Base-by-base conservation (phyloP, 2,888 invertebrate genomes). In the Gerosis bhagava region DNA sequence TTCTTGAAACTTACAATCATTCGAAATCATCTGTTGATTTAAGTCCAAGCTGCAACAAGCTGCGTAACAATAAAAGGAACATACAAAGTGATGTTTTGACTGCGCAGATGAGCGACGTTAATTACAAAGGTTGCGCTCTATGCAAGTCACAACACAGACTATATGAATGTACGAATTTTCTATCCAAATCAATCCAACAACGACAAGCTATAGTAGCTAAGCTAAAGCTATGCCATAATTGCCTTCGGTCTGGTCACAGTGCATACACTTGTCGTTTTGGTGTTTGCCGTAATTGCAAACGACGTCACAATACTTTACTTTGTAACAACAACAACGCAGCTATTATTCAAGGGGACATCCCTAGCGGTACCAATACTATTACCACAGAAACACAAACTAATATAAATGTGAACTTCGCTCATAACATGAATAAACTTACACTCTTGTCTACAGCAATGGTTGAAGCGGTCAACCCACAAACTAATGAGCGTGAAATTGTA, bases 391-490 rank as follows among this genome's bases (percentile, higher is more conserved):
- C 35, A 22, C 35, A 36, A 13, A 36, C 35, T 6, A 24, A 36
- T 8, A 12, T 24, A 15, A 22, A 21, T 36, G 35, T 22, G n/a
- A n/a, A n/a, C n/a, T n/a, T n/a, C n/a, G n/a, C n/a, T n/a, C n/a
- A n/a, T n/a, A n/a, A n/a, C n/a, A n/a, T n/a, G n/a, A n/a, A n/a
- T n/a, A n/a, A n/a, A n/a, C n/a, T n/a, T n/a, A 6, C 6, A 5
- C 19, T 19, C 4, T 19, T 19, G 19, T 19, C 4, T 19, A 19
- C 19, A 19, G 19, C 19, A 8, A 17, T 42, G 3, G 35, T 37
- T 19, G 21, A 37, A 25, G 42, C 35, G 13, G 11, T 40, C 5
- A 45, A 50, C 15, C 41, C 45, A 24, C 11, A 12, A 8, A 50
- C 5, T 5, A 36, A 44, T 24, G 6, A 45, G 21, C 5, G 13